A percentile compares a stretch with the other conserved stretches of the same genome.
Conservation (phyloP, 2,888 invertebrate genomes). For the Polymixis flavicincta region DNA sequence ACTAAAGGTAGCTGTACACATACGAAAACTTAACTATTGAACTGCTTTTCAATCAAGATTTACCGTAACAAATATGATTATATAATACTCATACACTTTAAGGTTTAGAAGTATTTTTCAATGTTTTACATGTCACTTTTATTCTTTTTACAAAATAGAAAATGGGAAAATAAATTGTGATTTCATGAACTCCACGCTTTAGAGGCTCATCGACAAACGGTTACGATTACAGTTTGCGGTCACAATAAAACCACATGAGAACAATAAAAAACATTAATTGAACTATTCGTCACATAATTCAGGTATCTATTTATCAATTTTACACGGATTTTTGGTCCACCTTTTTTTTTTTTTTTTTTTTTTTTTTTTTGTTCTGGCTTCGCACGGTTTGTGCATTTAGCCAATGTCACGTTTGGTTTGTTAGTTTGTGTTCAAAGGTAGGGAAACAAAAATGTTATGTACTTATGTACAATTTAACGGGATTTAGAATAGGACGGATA, state of each 20-base stretch:
- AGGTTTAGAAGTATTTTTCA: no score
- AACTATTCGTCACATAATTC: neutral
- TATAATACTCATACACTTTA: no score
- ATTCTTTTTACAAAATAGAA: neutral
- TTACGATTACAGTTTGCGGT: neutral
- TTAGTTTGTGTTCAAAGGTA: no score
- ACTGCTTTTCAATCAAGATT: neutral
- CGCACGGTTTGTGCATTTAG: no score
- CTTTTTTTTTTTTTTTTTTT: neutral
- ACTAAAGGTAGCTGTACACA: slow-evolving; percentile 28
- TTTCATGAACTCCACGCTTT: neutral
- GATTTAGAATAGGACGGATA: no score
- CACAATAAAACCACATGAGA: neutral
- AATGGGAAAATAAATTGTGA: neutral
- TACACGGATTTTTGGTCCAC: neutral
- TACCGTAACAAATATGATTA: no score
- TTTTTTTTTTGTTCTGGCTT: no score
- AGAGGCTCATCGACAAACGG: slow-evolving; percentile 34
- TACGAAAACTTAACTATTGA: neutral
- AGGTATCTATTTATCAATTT: neutral
- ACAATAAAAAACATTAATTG: neutral
- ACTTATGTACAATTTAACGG: no score
- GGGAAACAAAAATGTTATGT: no score
- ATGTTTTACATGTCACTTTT: neutral
- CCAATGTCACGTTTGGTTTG: no score